Evolutionary conservation across 2,113 vertebrate species (phyloP), one percentile per base, ranked within the genome.

Genomic region (Ranitomeya variabilis): DNA sequence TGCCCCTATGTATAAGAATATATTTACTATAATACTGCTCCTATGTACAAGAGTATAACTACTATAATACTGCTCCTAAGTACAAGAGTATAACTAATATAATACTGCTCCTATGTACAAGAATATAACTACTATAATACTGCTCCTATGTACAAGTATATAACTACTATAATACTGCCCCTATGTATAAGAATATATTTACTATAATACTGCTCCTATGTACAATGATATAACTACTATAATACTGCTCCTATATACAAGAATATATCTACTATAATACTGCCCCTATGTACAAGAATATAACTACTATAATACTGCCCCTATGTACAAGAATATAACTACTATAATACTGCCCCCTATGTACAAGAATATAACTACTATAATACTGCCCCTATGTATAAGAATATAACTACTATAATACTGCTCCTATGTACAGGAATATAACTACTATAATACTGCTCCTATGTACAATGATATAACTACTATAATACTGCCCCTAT

Each of bases 381-480:
- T 31, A 31, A 31, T 31, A 31, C 26, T 31, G 26, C 26, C 26
- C 26, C 64, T 67, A 67, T 67, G 8, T 67, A 67, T 21, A 67
- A 67, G 64, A 67, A 67, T 67, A 67, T 67, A 67, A 67, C 64
- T 67, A 67, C 64, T 67, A 67, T 67, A 67, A 67, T 67, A 67
- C 64, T 67, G 64, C 64, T 11, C 64, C 64, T 67, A 67, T n/a
- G 64, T 9, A 67, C 21, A n/a, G 11, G 21, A 67, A n/a, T 67
- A 23, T n/a, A n/a, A n/a, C 21, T 67, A 10, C 64, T 67, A 67
- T 67, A n/a, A n/a, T n/a, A 10, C 64, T 10, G 64, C 19, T 3
- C 21, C n/a, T 69, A 67, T 67, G 8, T 67, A 67, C 64, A 67
- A 67, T 21, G 23, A 67, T 67, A 67, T 67, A 67, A 67, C 64